Conservation (phyloP, 2,797 vertebrate genomes). For the Salarias fasciatus region DNA sequence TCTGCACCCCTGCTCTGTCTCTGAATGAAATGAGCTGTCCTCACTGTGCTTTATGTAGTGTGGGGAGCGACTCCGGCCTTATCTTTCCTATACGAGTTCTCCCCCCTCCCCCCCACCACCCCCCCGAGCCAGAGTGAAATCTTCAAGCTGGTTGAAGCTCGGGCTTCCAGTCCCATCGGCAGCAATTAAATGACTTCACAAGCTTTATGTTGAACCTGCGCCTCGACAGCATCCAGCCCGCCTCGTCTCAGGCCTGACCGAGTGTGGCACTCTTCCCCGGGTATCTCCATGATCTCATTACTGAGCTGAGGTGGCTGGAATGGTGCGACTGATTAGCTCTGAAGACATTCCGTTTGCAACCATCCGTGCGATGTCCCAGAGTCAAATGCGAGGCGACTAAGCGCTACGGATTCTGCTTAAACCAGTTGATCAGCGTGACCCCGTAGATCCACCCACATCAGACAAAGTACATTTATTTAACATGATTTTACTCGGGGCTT, state of each 20-base stretch:
- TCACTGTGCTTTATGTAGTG: slow-evolving; percentile 25
- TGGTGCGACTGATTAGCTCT: slow-evolving; percentile 32
- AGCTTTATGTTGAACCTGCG: slow-evolving; percentile 36
- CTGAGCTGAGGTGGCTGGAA: slow-evolving; percentile 25
- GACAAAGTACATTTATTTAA: slow-evolving; percentile 28
- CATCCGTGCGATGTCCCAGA: slow-evolving; percentile 4
- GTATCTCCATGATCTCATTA: slow-evolving; percentile 50
- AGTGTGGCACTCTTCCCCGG: slow-evolving; percentile 31
- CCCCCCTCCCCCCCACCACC: neutral
- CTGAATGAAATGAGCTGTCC: slow-evolving; percentile 45
- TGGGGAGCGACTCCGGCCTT: slow-evolving; percentile 25
- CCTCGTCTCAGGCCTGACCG: slow-evolving; percentile 19
- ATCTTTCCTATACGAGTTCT: slow-evolving; percentile 34
- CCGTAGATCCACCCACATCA: slow-evolving; percentile 14
- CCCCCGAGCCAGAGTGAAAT: slow-evolving; percentile 27
- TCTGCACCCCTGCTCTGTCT: slow-evolving; percentile 33
- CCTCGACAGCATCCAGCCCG: slow-evolving; percentile 9
- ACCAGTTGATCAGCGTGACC: slow-evolving; percentile 16
- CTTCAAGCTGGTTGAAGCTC: slow-evolving; percentile 16
- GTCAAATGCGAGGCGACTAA: slow-evolving; percentile 10
- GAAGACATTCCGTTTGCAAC: slow-evolving; percentile 24
- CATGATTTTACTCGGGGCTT: slow-evolving; percentile 24
- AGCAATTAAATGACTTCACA: slow-evolving; percentile 40
- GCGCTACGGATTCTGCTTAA: neutral
- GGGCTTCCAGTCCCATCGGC: slow-evolving; percentile 35